Percentiles rank a stretch among this genome's conserved stretches.
These are phyloP conservation scores for Gymnodraco acuticeps DNA, from an alignment of 2,797 vertebrate genomes.

Conservation along the genomic window DNA sequence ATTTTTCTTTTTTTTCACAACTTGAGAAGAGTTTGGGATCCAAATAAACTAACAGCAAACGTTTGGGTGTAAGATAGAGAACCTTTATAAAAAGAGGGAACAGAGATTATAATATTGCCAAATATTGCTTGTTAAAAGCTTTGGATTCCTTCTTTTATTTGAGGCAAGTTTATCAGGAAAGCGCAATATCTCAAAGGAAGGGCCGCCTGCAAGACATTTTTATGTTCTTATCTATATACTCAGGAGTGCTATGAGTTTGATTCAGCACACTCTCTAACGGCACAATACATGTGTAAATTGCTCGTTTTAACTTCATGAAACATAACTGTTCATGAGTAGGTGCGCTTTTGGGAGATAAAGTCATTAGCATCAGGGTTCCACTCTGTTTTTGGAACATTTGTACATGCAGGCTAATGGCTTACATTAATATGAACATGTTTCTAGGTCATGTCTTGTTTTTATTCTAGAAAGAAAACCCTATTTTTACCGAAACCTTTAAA, in stretches of 20 bases:
- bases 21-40: slow-evolving; percentile 12
- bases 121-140: slow-evolving; percentile 1
- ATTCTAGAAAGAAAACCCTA: background rate
- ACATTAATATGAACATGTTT: background rate
- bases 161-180: background rate
- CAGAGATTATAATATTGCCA: background rate
- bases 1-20: slow-evolving; percentile 46
- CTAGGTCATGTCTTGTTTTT: background rate
- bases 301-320: background rate
- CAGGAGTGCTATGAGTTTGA: background rate
- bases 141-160: background rate
- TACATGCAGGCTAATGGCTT: too few relatives aligned
- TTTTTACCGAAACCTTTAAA: background rate
- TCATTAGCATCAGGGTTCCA: background rate
- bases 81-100: background rate
- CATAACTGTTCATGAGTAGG: background rate
- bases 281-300: background rate
- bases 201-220: background rate
- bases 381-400: too few relatives aligned
- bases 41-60: slow-evolving; percentile 17
- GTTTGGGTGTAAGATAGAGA: background rate
- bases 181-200: background rate
- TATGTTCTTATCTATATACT: too few relatives aligned
- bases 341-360: background rate
- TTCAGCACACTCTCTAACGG: background rate